Percentiles rank a stretch among this genome's conserved stretches.
phyloP scores from a whole-genome alignment of 2,797 vertebrate genomes.

The Mormyrus proboscirostris region DNA sequence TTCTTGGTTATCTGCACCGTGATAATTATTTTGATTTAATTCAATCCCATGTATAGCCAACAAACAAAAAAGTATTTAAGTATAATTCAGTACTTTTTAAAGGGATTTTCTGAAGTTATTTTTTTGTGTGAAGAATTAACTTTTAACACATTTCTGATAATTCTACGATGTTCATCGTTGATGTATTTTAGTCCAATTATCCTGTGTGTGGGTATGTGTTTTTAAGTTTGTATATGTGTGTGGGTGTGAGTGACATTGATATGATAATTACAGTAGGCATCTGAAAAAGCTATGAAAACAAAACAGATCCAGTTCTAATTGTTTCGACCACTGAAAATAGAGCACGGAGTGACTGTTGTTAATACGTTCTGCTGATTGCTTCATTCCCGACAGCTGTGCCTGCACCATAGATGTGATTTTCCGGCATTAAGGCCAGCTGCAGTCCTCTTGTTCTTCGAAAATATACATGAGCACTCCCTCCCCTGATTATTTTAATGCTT shows the following conservation, averaged over 20 bases:
- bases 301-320: not conserved
- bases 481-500: not conserved
- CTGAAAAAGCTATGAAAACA: not conserved
- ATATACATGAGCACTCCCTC: not conserved
- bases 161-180: not conserved
- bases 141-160: not conserved
- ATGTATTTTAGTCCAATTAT: not conserved
- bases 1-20: not conserved
- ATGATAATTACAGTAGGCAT: conserved; percentile 1
- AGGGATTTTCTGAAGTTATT: not conserved
- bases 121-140: not conserved
- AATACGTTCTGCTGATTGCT: not conserved
- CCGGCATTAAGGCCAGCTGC: not conserved
- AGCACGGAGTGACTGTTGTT: not conserved
- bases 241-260: conserved; percentile 2
- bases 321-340: not conserved
- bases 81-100: not conserved
- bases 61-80: not conserved
- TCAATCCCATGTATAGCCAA: not conserved
- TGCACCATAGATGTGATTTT: not conserved
- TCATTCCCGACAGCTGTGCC: not conserved
- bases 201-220: not conserved
- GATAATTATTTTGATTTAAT: not conserved
- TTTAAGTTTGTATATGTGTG: conserved; percentile 1
- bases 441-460: not conserved